These are phyloP conservation scores for Cavia aperea DNA, from an alignment of 2,113 vertebrate genomes.

Conservation along the genomic window DNA sequence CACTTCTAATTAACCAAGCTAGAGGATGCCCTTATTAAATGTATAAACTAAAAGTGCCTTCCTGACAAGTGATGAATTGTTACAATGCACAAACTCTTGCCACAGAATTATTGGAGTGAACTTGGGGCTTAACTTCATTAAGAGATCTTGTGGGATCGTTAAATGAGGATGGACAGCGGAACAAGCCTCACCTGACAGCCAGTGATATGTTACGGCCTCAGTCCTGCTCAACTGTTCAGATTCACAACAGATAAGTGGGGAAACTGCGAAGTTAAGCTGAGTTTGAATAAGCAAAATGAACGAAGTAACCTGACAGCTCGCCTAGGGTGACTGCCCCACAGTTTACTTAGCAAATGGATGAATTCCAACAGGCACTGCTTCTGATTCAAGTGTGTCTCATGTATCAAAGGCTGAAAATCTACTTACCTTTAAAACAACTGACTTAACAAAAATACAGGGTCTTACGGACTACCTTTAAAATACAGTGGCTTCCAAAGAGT, in stretches of 20 bases:
- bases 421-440: not conserved
- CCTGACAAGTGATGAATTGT: conserved; percentile 99
- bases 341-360: not conserved
- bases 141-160: conserved; percentile 90
- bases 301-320: conserved; percentile 27
- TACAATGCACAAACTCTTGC: conserved; percentile 95
- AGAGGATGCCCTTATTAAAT: conserved; percentile 98
- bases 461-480: not conserved
- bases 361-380: not conserved
- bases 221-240: conserved; percentile 64
- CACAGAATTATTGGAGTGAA: conserved; percentile 89
- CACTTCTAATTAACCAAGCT: conserved; percentile 98
- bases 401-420: not conserved
- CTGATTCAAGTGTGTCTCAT: not conserved
- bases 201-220: conserved; percentile 72
- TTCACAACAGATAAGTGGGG: conserved; percentile 54
- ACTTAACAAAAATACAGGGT: conserved; percentile 22
- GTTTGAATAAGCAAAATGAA: conserved; percentile 42
- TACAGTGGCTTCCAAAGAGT: conserved; percentile 5
- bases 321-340: not conserved
- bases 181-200: conserved; percentile 82
- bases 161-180: conserved; percentile 92
- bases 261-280: conserved; percentile 43
- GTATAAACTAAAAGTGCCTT: conserved; percentile 96
- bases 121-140: conserved; percentile 98